Conservation (phyloP, 2,888 invertebrate species). For the Parnassius smintheus region DNA sequence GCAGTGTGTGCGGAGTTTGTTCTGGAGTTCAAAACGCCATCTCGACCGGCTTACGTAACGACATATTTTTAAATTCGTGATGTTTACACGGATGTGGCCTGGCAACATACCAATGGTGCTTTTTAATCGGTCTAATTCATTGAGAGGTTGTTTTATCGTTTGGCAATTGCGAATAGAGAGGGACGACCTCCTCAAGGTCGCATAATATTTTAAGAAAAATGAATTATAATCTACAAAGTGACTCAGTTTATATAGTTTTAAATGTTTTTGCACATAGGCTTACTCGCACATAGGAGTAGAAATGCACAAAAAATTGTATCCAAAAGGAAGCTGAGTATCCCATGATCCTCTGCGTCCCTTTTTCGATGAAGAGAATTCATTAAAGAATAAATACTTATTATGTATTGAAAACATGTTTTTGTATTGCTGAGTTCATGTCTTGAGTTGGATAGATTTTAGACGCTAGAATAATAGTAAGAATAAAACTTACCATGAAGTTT, state of each 20-base stretch:
- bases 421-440: too few species aligned
- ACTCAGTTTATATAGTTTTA: not conserved
- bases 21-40: conserved; percentile 33
- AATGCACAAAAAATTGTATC: too few species aligned
- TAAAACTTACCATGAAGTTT: too few species aligned
- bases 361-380: too few species aligned
- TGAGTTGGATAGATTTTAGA: too few species aligned
- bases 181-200: conserved; percentile 72
- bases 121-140: conserved; percentile 78
- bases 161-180: conserved; percentile 62
- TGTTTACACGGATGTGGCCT: conserved; percentile 72
- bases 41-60: conserved; percentile 57
- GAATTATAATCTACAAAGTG: not conserved
- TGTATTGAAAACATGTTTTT: too few species aligned
- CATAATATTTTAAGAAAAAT: conserved; percentile 37
- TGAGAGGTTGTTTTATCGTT: conserved; percentile 71
- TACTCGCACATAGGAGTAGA: too few species aligned
- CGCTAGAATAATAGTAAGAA: too few species aligned
- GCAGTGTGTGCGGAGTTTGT: conserved; percentile 18
- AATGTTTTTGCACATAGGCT: too few species aligned
- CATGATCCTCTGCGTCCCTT: too few species aligned
- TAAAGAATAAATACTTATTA: too few species aligned
- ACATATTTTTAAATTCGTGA: conserved; percentile 72
- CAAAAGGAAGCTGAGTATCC: too few species aligned
- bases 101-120: conserved; percentile 70